Evolutionary conservation across 2,113 vertebrate genomes (phyloP).

Genomic region (Connochaetes taurinus): DNA sequence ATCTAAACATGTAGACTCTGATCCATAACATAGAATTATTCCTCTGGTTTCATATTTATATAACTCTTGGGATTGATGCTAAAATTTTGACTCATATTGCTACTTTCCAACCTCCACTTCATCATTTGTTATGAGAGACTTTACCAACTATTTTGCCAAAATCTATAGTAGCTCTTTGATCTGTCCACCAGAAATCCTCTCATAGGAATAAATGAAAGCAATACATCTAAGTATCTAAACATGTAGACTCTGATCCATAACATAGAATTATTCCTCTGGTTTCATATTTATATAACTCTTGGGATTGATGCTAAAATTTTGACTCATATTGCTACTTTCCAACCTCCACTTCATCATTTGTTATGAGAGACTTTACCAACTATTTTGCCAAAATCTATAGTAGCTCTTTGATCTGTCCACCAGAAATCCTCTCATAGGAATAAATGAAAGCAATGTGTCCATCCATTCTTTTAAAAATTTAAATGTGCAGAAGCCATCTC

Average conservation of each 20-base stretch:
- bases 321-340: neutral
- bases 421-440: neutral
- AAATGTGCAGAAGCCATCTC: neutral
- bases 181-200: neutral
- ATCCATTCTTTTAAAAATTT: neutral
- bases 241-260: neutral
- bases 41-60: neutral
- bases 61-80: neutral
- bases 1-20: neutral
- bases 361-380: neutral
- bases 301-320: neutral
- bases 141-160: neutral
- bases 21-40: neutral
- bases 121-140: neutral
- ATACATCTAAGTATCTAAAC: neutral
- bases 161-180: neutral
- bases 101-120: neutral
- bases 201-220: neutral
- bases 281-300: neutral
- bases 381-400: neutral
- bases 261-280: neutral
- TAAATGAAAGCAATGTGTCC: neutral
- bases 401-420: neutral
- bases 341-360: neutral
- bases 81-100: neutral